Conservation (phyloP, 2,113 vertebrate species). For the Cichladusa arquata region DNA sequence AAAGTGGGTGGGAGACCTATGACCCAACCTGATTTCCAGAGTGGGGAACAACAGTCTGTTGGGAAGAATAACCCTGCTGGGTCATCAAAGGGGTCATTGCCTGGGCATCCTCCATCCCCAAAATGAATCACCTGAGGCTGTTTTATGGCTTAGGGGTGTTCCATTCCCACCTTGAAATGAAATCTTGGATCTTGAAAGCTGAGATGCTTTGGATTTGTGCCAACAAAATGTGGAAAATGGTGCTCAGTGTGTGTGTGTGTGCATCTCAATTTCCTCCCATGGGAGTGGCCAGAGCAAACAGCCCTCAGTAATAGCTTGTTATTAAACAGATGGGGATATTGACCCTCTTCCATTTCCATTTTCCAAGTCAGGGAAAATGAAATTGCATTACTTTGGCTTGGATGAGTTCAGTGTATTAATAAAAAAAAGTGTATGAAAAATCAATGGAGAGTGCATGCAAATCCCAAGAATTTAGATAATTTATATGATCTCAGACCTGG, state of each 20-base stretch:
- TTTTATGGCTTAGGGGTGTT: background rate
- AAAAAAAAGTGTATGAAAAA: background rate
- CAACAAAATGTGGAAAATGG: background rate
- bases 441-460: background rate
- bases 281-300: background rate
- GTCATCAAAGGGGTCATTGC: background rate
- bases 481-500: background rate
- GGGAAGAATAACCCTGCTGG: background rate
- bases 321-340: slow-evolving; percentile 13
- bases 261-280: background rate
- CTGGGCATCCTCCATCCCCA: background rate
- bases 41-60: background rate
- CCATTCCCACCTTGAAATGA: background rate
- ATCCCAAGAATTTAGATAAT: background rate
- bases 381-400: background rate
- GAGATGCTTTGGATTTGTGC: slow-evolving; percentile 18
- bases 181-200: background rate
- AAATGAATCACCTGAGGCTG: background rate
- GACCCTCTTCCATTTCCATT: background rate
- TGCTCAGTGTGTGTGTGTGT: background rate
- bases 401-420: background rate
- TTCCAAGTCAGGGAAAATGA: background rate
- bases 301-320: background rate
- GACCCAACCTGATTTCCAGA: background rate
- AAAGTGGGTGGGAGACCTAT: background rate